Base-by-base conservation (phyloP, 2,797 vertebrate species). In the Danio choprae region DNA sequence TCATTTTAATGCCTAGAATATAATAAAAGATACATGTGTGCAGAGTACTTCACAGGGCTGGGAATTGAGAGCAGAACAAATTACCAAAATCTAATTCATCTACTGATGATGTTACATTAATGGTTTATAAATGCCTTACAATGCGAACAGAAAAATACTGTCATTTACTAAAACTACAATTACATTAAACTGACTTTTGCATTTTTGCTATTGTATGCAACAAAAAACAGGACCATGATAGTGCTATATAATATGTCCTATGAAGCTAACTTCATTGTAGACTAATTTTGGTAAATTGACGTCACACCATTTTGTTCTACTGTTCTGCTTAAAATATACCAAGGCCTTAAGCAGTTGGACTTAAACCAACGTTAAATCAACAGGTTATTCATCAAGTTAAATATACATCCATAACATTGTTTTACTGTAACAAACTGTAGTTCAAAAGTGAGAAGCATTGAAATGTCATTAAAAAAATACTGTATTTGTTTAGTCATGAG, bases 1-100 rank as follows among this genome's bases (percentile, higher is more conserved):
- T 78, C 20, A 56, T 44, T 36, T 62, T 43, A 22, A 62, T 41
- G 48, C 58, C 40, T 44, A 62, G 4, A 72, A 71, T 15, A 51
- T 4, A 72, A 7, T 53, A 7, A 13, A n/a, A 55, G n/a, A n/a
- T 12, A 63, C 46, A 79, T 44, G 29, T 79, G 18, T 63, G 18
- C 29, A 40, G 7, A 67, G 43, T 71, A 12, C 10, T 40, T 8
- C 1, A 63, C 18, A 59, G 15, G 43, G 29, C 6, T 74, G 53
- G 70, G 53, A 72, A 58, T 16, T 44, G 40, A 72, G 41, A 58
- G 40, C 0, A 10, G 9, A 51, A 18, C 38, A n/a, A 38, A 38
- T 1, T 16, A 51, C 5, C n/a, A 18, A 70, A 38, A 7, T 12
- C 0, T 7, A 40, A 12, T 12, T 5, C n/a, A 51, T n/a, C 51